A percentile compares a stretch with the other conserved stretches of the same genome.
Evolutionary conservation across 1,140 invertebrate species (phyloP).

Genomic region (Hyphantria cunea): DNA sequence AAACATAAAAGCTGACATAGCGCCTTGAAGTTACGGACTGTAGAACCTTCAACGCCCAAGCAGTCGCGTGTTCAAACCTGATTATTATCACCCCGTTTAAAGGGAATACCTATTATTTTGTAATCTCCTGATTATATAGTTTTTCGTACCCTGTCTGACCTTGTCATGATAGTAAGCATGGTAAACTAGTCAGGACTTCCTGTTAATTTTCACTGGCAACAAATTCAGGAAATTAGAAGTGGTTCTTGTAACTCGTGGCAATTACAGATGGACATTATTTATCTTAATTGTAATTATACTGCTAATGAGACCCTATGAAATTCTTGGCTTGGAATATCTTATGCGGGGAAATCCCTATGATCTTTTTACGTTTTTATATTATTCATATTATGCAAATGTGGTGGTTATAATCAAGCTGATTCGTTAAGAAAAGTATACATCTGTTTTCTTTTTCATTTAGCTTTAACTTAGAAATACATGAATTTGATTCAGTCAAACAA

Average conservation of each 20-base stretch:
- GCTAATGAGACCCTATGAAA: too few relatives aligned
- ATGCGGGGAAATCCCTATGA: too few relatives aligned
- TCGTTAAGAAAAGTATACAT: too few relatives aligned
- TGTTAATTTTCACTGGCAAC: not conserved
- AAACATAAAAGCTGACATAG: conserved; percentile 11
- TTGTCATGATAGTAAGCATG: conserved; percentile 11
- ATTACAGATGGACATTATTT: not conserved
- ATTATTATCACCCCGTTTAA: conserved; percentile 10
- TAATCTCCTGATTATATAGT: conserved; percentile 26
- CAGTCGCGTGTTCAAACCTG: conserved; percentile 13
- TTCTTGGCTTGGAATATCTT: too few relatives aligned
- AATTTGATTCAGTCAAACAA: too few relatives aligned
- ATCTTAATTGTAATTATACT: too few relatives aligned
- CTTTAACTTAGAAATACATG: too few relatives aligned
- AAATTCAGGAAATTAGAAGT: not conserved
- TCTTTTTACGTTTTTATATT: too few relatives aligned
- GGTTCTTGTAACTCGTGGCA: not conserved
- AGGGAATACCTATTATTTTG: conserved; percentile 26
- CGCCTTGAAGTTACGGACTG: conserved; percentile 9
- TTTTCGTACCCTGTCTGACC: conserved; percentile 5
- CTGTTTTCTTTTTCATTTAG: too few relatives aligned
- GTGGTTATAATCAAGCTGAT: too few relatives aligned
- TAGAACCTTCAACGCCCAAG: not conserved
- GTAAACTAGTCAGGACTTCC: not conserved
- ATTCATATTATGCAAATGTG: too few relatives aligned